Evolutionary conservation across 2,888 invertebrate genomes (phyloP).

Genomic region (Epicampocera succincta): DNA sequence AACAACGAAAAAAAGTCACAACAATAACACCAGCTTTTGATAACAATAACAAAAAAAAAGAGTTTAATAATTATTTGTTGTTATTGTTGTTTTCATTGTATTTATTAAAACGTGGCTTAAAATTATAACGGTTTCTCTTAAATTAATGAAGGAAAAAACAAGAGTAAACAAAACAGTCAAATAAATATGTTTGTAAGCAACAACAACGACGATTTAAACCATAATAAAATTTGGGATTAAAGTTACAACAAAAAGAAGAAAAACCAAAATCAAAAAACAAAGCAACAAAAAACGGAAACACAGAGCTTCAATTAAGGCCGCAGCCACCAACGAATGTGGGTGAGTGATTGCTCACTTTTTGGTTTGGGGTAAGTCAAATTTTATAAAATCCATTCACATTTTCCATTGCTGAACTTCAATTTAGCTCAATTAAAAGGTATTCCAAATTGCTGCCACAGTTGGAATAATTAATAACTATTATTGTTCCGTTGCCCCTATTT

Average conservation of each 20-base stretch:
- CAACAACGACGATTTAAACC: constrained; percentile 37
- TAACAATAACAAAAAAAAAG: constrained; percentile 49
- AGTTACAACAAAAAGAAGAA: constrained; percentile 17
- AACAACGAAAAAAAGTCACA: background rate
- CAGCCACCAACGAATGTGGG: constrained; percentile 52
- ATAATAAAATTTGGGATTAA: constrained; percentile 53
- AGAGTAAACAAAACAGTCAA: constrained; percentile 21
- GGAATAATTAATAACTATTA: constrained; percentile 34
- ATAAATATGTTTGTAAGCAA: constrained; percentile 46
- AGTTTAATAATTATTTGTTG: constrained; percentile 25
- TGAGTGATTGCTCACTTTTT: constrained; percentile 45
- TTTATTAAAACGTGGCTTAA: constrained; percentile 41
- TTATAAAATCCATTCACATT: constrained; percentile 40
- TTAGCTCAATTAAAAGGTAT: constrained; percentile 2
- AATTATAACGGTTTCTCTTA: constrained; percentile 58
- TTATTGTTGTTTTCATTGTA: constrained; percentile 10
- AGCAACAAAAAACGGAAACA: constrained; percentile 12
- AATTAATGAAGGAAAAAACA: constrained; percentile 29
- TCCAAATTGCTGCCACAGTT: background rate
- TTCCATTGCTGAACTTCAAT: constrained; percentile 24
- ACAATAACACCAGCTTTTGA: background rate
- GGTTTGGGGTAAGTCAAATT: constrained; percentile 49
- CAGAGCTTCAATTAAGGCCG: constrained; percentile 59
- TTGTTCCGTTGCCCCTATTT: background rate
- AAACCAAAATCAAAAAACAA: too few species aligned